phyloP scores from a whole-genome alignment of 2,113 vertebrate species.

The Athene cunicularia region DNA sequence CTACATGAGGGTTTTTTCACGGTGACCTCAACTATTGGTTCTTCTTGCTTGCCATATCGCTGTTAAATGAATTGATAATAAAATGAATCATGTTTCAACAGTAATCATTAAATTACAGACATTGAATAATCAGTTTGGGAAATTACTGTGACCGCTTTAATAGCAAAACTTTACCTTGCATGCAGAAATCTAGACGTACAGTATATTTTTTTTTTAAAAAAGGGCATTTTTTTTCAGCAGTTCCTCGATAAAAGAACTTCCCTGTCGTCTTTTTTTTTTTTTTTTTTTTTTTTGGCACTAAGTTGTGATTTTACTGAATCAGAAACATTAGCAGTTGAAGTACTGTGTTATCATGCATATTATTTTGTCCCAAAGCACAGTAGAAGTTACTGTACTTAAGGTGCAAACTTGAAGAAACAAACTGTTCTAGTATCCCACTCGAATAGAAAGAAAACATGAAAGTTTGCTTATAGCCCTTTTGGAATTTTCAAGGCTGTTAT shows the following conservation, averaged over 20 bases:
- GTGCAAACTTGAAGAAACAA: background rate
- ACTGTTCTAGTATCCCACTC: background rate
- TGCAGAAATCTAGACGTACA: background rate
- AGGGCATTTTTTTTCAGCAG: background rate
- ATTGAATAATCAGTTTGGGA: background rate
- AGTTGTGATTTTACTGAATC: background rate
- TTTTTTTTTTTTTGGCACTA: background rate
- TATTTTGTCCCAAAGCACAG: background rate
- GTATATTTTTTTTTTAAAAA: background rate
- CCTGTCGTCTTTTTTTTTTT: no score
- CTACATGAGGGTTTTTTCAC: background rate
- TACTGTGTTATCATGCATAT: background rate
- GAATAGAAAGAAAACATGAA: background rate
- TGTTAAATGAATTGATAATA: background rate
- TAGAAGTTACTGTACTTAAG: background rate
- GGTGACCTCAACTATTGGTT: background rate
- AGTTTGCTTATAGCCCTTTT: background rate
- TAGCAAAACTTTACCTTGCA: background rate
- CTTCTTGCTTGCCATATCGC: background rate
- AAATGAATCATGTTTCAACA: background rate
- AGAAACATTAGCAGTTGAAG: background rate
- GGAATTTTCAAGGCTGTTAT: background rate
- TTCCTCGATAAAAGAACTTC: background rate
- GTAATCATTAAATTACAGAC: background rate
- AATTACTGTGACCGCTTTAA: background rate